phyloP scores from a whole-genome alignment of 2,888 invertebrate species.

The Pasiphila rectangulata region DNA sequence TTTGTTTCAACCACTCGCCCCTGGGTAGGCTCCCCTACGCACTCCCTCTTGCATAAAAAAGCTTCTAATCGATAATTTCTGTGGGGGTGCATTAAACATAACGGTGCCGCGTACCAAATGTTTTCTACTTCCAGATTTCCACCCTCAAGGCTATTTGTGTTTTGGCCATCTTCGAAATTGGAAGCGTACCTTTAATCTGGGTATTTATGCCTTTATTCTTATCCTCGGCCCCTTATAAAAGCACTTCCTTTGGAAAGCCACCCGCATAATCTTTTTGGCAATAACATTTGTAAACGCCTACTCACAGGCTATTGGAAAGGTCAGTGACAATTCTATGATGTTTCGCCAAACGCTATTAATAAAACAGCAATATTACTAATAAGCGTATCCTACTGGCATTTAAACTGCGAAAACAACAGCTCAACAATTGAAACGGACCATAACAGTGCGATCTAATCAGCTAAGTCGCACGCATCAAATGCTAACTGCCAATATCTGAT shows the following conservation, averaged over 20 bases:
- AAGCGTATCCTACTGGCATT: slow-evolving; percentile 3
- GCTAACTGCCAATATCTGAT: slow-evolving; percentile 76
- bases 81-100: slow-evolving; percentile 82
- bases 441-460: slow-evolving; percentile 59
- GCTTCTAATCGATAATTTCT: slow-evolving; percentile 82
- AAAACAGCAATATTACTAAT: slow-evolving; percentile 16
- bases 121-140: slow-evolving; percentile 76
- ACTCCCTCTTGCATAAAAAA: slow-evolving; percentile 81
- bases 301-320: background rate
- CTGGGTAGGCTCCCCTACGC: slow-evolving; percentile 68
- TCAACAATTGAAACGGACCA: slow-evolving; percentile 30
- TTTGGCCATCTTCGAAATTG: slow-evolving; percentile 68
- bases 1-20: slow-evolving; percentile 79
- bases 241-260: slow-evolving; percentile 10
- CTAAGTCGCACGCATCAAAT: slow-evolving; percentile 63
- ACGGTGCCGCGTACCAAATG: slow-evolving; percentile 66
- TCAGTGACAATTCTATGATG: background rate
- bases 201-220: slow-evolving; percentile 36
- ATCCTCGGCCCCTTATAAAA: slow-evolving; percentile 10
- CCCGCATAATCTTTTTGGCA: background rate
- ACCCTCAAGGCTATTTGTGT: slow-evolving; percentile 74
- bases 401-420: slow-evolving; percentile 22
- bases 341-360: slow-evolving; percentile 7
- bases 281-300: background rate
- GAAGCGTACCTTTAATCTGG: slow-evolving; percentile 44